Percentiles rank a stretch among this genome's conserved stretches.
These are phyloP conservation scores for Tenthredo livida DNA, from an alignment of 2,888 invertebrate species.

Conservation along the genomic window DNA sequence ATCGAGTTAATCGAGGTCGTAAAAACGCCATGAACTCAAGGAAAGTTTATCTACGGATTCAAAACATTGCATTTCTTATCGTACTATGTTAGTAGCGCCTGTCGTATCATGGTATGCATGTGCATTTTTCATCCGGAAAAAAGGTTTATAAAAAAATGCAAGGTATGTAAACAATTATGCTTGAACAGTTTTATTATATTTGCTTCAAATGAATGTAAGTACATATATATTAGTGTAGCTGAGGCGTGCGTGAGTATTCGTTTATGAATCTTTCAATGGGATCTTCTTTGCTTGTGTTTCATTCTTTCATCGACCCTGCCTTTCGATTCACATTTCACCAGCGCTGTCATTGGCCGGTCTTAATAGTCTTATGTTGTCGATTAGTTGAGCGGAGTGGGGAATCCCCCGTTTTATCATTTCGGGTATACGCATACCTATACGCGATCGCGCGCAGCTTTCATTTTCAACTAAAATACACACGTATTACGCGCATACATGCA, in stretches of 20 bases:
- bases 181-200: neutral
- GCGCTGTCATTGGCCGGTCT: neutral
- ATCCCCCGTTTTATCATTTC: slow-evolving; percentile 16
- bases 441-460: slow-evolving; percentile 25
- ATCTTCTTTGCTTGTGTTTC: neutral
- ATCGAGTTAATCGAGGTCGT: neutral
- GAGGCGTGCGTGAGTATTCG: neutral
- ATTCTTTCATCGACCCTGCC: neutral
- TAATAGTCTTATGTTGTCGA: no score
- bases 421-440: neutral
- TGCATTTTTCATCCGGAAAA: neutral
- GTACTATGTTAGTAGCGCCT: no score
- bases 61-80: slow-evolving; percentile 3
- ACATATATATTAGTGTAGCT: neutral
- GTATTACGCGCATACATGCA: neutral
- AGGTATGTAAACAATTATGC: neutral
- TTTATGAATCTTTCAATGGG: neutral
- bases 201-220: neutral
- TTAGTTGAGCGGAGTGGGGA: slow-evolving; percentile 28
- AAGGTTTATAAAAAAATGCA: neutral
- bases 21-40: neutral
- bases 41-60: neutral
- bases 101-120: neutral
- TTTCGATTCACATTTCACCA: neutral
- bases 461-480: slow-evolving; percentile 1